Base-by-base conservation (phyloP, 2,797 vertebrate species). In the Ciconia nigra region DNA sequence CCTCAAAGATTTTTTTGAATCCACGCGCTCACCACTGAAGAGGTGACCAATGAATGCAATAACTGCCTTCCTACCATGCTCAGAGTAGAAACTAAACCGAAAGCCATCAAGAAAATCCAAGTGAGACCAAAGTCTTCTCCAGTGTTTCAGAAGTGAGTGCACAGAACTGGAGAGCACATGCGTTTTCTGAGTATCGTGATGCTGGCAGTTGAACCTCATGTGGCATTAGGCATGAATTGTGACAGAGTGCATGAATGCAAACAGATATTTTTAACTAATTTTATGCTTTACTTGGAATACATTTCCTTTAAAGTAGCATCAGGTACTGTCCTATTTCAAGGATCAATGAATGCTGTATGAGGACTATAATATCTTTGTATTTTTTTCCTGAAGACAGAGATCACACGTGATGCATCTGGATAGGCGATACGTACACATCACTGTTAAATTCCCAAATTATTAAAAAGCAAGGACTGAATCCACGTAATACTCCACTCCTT, bases 21-120 rank as follows among this genome's bases (percentile, higher is more conserved):
- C 46, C 17, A n/a, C 2, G 0, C 0, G 1, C 13, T 76, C 37
- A 51, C 35, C 37, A 12, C 49, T 63, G 57, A 78, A 49, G n/a
- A 51, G 10, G 15, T 28, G 26, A 73, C 7, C 33, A 83, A 33
- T 33, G 42, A 67, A 71, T 47, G 33, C 20, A 58, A 78, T 33
- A 81, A 29, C 18, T 5, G 16, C 39, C 46, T n/a, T 69, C 33
- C 49, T 51, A 31, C 44, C 37, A 28, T 3, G 2, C 12, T 59
- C 21, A 51, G 57, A 83, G 26, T 10, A 70, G 61, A 79, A 66
- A 59, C 17, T 41, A 59, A 86, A 83, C 26, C 2, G 3, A 76
- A 85, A 93, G 35, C 39, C 46, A n/a, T 47, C 29, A 51, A 20
- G 35, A 15, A 70, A 90, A 59, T n/a, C 17, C 55, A 86, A 29